A percentile compares a stretch with the other conserved stretches of the same genome.
phyloP scores from a whole-genome alignment of 2,888 invertebrate genomes.

The Dysmachus trigonus region DNA sequence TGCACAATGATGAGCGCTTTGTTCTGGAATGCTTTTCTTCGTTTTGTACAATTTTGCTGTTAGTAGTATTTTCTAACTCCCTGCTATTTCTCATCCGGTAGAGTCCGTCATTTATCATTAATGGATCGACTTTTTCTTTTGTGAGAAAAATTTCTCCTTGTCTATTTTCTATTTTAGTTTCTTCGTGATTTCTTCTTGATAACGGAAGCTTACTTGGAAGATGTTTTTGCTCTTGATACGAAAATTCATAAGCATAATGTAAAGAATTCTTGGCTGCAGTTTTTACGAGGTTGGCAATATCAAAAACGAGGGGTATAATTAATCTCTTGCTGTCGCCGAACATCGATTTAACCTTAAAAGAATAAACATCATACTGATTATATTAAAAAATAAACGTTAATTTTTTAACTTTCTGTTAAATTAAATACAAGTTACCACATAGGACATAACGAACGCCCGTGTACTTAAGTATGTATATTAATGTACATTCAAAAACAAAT shows the following conservation, averaged over 20 bases:
- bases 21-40: neutral
- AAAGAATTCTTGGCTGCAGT: constrained; percentile 62
- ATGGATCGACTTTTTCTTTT: constrained; percentile 44
- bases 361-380: constrained; percentile 44
- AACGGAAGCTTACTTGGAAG: neutral
- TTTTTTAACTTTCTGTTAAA: no score
- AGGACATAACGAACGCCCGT: no score
- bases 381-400: no score
- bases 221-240: neutral
- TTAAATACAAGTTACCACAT: no score
- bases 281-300: constrained; percentile 72
- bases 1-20: constrained; percentile 38
- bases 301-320: constrained; percentile 72
- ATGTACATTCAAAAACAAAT: no score
- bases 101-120: constrained; percentile 44
- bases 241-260: constrained; percentile 9
- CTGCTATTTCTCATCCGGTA: neutral
- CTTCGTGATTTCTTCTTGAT: neutral
- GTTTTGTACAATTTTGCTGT: neutral
- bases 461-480: no score
- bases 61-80: neutral
- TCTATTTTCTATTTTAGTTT: neutral
- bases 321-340: constrained; percentile 69
- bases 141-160: neutral
- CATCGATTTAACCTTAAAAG: constrained; percentile 69